Base-by-base conservation (phyloP, 1,140 invertebrate genomes). In the Hycleus cichorii region DNA sequence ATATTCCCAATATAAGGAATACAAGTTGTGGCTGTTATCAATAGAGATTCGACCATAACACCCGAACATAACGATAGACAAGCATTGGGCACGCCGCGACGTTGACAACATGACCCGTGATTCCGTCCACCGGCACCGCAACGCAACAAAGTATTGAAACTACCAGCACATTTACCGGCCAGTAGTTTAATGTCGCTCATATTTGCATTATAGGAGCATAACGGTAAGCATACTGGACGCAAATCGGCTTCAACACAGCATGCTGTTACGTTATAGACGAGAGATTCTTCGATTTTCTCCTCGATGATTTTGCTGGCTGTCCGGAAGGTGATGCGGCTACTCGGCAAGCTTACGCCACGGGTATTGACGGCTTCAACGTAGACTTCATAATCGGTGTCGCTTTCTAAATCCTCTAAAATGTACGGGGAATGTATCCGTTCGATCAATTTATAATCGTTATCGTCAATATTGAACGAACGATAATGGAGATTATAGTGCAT, bases 1-100 rank as follows among this genome's bases (percentile, higher is more conserved):
- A 91, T 89, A 71, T 90, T 90, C 40, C 88, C 89, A 55, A 90
- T 85, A 72, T 87, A 90, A 3, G 87, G 83, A 27, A 88, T 79
- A 73, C 89, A 91, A 44, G 81, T 75, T 4, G 80, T 72, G 63
- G 84, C 78, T 61, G 81, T 74, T 62, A 70, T 69, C 9, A 78
- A 64, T 55, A 78, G 65, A 18, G 75, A 73, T 60, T 81, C 80
- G 5, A 81, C 76, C 54, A 84, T 77, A 4, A 87, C 80, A 44
- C 88, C 89, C n/a, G 83, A 81, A 72, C 90, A 92, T 10, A 91
- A 75, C 6, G 84, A 78, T 50, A 85, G 75, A 68, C 90, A 92
- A 39, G 76, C 71, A 2, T 77, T 69, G n/a, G 85, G 83, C 26
- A 91, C 89, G 3, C 87, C 87, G 47, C 89, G 77, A 42, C 87